Base-by-base conservation (phyloP, 2,113 vertebrate genomes). In the Struthidea cinerea region DNA sequence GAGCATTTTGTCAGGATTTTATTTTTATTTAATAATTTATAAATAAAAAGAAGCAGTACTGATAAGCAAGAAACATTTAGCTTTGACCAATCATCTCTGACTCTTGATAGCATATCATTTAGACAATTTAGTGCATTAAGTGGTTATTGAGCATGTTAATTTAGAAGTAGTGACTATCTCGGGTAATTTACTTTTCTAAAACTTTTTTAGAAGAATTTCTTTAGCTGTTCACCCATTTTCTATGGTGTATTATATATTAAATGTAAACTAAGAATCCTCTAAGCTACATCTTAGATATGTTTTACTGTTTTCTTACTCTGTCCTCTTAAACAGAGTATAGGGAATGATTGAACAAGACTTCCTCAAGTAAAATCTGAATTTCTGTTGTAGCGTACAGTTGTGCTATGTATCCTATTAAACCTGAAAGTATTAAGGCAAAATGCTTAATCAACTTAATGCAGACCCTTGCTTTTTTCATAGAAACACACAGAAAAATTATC, bases 21-120 rank as follows among this genome's bases (percentile, higher is more conserved):
- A 6, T 70, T 84, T 89, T 71, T 67, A 93, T 96, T 93, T 82
- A 65, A 83, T 91, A 5, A 84, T 91, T 88, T 92, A n/a, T 47
- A n/a, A 86, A 60, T 41, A 55, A 26, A 68, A 92, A 11, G 6
- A 64, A 96, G 69, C 49, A 55, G 52, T 59, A 75, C 56, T 65
- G 57, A 42, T 28, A 19, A 74, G 13, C 35, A 89, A 33, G 35
- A 64, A 83, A 63, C 68, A 17, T 44, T 11, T 13, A 46, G 35
- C 22, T 75, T 87, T 65, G 41, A 22, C 26, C 19, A 67, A 0
- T 84, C 32, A n/a, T 82, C 79, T 93, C 26, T 49, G 41, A 87
- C 32, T 74, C 27, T 53, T 44, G 69, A 33, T 32, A 79, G 30
- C 16, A 21, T 1, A 0, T 55, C 4, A 52, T 71, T 68, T 68